Percentiles rank a stretch among this genome's conserved stretches.
phyloP scores from a whole-genome alignment of 2,888 invertebrate species.

The Taphrorychus bicolor region DNA sequence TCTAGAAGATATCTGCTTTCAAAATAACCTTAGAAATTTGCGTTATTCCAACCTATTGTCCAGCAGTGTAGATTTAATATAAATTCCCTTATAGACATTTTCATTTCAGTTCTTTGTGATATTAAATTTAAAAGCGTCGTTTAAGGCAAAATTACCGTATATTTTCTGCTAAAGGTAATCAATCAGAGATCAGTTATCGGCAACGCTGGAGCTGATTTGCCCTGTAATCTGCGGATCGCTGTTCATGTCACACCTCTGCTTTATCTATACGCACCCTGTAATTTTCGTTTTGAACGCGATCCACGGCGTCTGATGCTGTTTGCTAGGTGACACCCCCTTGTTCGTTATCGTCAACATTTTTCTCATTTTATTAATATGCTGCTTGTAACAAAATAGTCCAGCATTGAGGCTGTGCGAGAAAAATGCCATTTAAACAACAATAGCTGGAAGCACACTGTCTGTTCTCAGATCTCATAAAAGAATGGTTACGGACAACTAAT shows the following conservation, averaged over 20 bases:
- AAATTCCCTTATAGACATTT: too few relatives aligned
- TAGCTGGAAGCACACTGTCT: neutral
- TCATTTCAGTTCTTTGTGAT: too few relatives aligned
- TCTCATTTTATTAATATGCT: neutral
- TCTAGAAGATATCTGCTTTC: too few relatives aligned
- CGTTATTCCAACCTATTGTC: too few relatives aligned
- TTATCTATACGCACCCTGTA: conserved; percentile 55
- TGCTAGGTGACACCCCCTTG: conserved; percentile 14
- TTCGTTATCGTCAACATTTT: conserved; percentile 7
- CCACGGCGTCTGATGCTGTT: conserved; percentile 19
- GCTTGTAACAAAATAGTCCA: neutral
- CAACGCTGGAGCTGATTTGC: conserved; percentile 44
- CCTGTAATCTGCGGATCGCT: conserved; percentile 54
- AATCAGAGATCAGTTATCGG: conserved; percentile 38
- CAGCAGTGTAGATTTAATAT: too few relatives aligned
- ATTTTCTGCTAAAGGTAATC: neutral
- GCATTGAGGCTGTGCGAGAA: neutral
- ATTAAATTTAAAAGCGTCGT: too few relatives aligned
- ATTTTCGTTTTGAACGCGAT: conserved; percentile 44
- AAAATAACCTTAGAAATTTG: too few relatives aligned
- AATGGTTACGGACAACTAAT: conserved; percentile 18
- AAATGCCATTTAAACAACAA: neutral
- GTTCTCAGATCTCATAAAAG: conserved; percentile 22
- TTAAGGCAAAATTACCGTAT: neutral
- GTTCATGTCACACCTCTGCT: conserved; percentile 51